Evolutionary conservation across 2,888 invertebrate species (phyloP).

Genomic region (Erebia palarica): DNA sequence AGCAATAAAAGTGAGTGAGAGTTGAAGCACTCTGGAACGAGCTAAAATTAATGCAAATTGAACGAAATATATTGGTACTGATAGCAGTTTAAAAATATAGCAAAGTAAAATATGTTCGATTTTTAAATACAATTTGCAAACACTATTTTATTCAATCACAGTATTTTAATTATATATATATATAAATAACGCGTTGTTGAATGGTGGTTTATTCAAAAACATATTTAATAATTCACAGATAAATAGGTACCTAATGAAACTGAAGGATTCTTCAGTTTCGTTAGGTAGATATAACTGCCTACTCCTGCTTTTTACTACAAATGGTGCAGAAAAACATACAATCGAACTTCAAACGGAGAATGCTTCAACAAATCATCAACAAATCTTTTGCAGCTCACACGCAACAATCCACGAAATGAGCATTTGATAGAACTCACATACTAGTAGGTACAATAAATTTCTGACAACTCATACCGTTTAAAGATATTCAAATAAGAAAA

Average conservation of each 20-base stretch:
- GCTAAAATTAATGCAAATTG: conserved; percentile 70
- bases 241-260: not conserved
- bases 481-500: not conserved
- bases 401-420: too few relatives aligned
- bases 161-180: conserved; percentile 8
- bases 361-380: too few relatives aligned
- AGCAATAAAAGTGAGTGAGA: conserved; percentile 65
- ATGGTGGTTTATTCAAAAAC: not conserved
- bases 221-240: not conserved
- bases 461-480: not conserved
- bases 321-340: too few relatives aligned
- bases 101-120: conserved; percentile 47
- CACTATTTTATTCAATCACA: conserved; percentile 19
- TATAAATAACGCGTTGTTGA: conserved; percentile 9
- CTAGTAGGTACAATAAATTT: too few relatives aligned
- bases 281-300: too few relatives aligned
- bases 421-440: too few relatives aligned
- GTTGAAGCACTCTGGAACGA: conserved; percentile 59
- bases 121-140: conserved; percentile 20
- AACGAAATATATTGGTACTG: conserved; percentile 65
- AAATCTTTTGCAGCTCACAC: too few relatives aligned
- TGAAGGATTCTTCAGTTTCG: not conserved
- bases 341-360: too few relatives aligned
- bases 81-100: conserved; percentile 65
- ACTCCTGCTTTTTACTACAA: too few relatives aligned